Conservation (phyloP, 2,113 vertebrate genomes). For the Actenoides hombroni region DNA sequence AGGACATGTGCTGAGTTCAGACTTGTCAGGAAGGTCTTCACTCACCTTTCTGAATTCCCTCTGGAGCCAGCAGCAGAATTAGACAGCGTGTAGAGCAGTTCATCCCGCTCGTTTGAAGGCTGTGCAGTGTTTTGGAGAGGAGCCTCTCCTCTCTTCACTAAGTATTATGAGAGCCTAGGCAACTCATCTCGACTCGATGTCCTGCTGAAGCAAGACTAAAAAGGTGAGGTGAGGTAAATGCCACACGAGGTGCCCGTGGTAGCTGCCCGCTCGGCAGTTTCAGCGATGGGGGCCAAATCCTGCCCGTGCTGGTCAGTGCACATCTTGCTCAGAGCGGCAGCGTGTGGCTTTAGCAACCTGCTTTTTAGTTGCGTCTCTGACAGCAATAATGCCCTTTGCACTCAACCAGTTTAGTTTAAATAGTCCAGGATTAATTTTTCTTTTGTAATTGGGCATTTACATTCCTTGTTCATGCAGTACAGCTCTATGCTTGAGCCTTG, state of each 20-base stretch:
- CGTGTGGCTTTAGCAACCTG: not conserved
- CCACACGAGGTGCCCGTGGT: not conserved
- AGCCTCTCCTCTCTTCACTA: not conserved
- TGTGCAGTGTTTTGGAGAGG: not conserved
- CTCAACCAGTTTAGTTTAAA: not conserved
- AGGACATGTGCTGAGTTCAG: not conserved
- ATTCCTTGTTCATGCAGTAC: not conserved
- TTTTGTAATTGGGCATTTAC: not conserved
- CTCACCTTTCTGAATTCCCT: not conserved
- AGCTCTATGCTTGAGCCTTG: not conserved
- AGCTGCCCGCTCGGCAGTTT: not conserved
- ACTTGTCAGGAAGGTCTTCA: not conserved
- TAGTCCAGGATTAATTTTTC: conserved; percentile 6
- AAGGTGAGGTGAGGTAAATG: not conserved
- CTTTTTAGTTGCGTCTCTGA: not conserved
- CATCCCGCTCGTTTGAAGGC: not conserved
- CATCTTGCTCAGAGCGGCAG: not conserved
- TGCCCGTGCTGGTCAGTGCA: not conserved
- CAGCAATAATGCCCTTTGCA: not conserved
- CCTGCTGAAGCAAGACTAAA: not conserved
- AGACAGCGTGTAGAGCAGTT: rapidly evolving
- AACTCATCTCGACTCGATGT: not conserved
- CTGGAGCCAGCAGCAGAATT: not conserved
- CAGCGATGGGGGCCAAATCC: not conserved
- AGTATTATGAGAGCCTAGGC: not conserved